A percentile compares a stretch with the other conserved stretches of the same genome.
These are phyloP conservation scores for Micromussa lordhowensis DNA, from an alignment of 92 coral and sea anemone species.

Conservation along the genomic window DNA sequence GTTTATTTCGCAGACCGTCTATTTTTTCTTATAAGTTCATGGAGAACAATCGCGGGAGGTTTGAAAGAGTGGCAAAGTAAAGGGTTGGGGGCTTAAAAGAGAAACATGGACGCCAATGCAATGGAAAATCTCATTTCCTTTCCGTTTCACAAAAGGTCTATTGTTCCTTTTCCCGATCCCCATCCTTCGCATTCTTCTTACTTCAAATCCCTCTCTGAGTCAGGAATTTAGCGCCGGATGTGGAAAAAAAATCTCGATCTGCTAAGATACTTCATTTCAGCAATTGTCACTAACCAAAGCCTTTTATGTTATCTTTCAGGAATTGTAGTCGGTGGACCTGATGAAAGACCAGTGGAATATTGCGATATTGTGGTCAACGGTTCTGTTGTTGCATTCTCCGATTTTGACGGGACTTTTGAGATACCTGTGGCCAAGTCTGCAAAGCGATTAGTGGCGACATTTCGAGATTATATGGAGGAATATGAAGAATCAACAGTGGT, in stretches of 20 bases:
- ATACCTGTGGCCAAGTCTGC: slow-evolving; percentile 17
- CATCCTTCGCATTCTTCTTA: too few species aligned
- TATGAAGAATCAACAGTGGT: slow-evolving; percentile 42
- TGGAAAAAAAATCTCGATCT: not conserved
- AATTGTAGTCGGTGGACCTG: slow-evolving; percentile 49
- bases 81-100: too few species aligned
- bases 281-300: not conserved
- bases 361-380: slow-evolving; percentile 39
- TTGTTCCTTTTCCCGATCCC: too few species aligned
- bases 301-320: slow-evolving; percentile 10
- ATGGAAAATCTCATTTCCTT: too few species aligned
- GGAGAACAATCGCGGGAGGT: too few species aligned
- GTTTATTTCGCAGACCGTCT: too few species aligned
- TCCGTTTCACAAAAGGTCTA: too few species aligned
- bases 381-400: slow-evolving; percentile 21
- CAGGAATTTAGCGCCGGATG: not conserved
- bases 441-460: slow-evolving; percentile 47
- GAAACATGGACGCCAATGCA: too few species aligned
- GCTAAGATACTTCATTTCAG: not conserved
- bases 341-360: slow-evolving; percentile 32
- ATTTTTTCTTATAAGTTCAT: too few species aligned
- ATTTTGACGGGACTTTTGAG: slow-evolving; percentile 32
- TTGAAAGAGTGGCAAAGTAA: too few species aligned
- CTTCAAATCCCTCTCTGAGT: too few species aligned
- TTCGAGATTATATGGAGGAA: slow-evolving; percentile 36